These are phyloP conservation scores for Galagoides demidoff DNA, from an alignment of 2,797 vertebrate genomes.

Conservation along the genomic window DNA sequence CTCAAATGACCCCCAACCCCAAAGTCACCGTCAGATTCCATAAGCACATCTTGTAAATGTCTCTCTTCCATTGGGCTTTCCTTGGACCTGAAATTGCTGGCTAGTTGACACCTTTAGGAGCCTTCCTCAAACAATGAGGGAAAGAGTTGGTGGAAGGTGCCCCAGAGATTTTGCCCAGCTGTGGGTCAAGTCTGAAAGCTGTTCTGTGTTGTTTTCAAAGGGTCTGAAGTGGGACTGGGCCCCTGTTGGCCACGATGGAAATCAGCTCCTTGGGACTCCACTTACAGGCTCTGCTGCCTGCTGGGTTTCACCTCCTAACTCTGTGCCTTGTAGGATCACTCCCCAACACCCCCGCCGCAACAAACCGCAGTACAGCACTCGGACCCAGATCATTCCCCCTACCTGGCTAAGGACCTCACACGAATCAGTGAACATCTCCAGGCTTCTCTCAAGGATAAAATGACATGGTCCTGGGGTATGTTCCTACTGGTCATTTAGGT, in stretches of 20 bases:
- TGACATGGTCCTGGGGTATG: too few species aligned
- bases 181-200: neutral
- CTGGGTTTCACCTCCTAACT: neutral
- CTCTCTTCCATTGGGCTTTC: neutral
- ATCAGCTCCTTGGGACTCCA: neutral
- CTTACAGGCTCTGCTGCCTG: neutral
- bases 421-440: neutral
- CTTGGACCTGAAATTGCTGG: neutral
- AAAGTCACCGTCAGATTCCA: neutral
- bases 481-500: neutral
- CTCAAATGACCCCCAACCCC: too few species aligned
- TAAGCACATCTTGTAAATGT: rapidly evolving
- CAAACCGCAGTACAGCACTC: neutral
- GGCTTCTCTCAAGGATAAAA: neutral
- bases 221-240: too few species aligned
- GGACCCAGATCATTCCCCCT: neutral
- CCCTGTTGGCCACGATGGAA: neutral
- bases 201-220: neutral
- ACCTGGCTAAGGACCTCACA: neutral
- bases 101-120: neutral
- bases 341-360: neutral
- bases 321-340: too few species aligned
- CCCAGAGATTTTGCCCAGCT: neutral
- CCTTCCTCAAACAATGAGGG: neutral
- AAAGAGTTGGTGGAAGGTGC: neutral